These are phyloP conservation scores for Busseola fusca DNA, from an alignment of 2,888 invertebrate genomes.

Conservation along the genomic window DNA sequence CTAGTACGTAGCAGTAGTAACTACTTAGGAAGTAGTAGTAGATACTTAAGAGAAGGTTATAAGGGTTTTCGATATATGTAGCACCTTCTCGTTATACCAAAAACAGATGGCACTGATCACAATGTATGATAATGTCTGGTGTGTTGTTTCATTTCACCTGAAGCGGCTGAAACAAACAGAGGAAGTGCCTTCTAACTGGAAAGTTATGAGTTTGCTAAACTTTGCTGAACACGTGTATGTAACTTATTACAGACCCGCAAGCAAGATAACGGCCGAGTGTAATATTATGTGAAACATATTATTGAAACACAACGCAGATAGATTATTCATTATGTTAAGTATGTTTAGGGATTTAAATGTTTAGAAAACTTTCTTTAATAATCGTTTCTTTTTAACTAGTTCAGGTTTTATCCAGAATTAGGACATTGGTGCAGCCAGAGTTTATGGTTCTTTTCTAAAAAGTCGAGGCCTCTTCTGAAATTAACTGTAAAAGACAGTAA, in stretches of 20 bases:
- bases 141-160: constrained; percentile 37
- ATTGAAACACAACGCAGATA: neutral
- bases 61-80: neutral
- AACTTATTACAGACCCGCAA: constrained; percentile 9
- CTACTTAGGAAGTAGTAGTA: too few relatives aligned
- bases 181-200: constrained; percentile 4
- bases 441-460: neutral
- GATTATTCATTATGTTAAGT: neutral
- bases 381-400: neutral
- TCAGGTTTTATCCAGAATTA: neutral
- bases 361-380: neutral
- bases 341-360: neutral
- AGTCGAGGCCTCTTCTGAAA: neutral
- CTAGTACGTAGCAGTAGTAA: neutral
- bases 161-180: constrained; percentile 14
- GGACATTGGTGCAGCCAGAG: too few relatives aligned
- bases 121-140: constrained; percentile 13
- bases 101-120: constrained; percentile 46
- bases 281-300: neutral
- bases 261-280: constrained; percentile 2
- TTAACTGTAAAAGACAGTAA: neutral
- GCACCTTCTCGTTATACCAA: neutral
- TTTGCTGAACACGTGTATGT: constrained; percentile 22
- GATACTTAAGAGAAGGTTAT: neutral
- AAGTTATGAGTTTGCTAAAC: constrained; percentile 48